These are phyloP conservation scores for Talpa occidentalis DNA, from an alignment of 2,113 vertebrate species.

Conservation along the genomic window DNA sequence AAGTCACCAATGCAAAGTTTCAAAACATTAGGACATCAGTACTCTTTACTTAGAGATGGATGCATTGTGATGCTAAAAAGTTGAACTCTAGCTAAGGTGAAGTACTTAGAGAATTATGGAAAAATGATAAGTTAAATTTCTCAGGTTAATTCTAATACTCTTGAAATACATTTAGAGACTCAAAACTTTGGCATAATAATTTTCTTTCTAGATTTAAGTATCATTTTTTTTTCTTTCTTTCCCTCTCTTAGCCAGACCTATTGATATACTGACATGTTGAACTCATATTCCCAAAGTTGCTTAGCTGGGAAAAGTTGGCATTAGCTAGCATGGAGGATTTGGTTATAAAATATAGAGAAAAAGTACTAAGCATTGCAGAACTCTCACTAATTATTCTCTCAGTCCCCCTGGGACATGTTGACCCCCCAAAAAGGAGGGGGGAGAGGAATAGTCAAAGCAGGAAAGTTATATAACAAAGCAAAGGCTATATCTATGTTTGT, in stretches of 20 bases:
- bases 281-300: neutral
- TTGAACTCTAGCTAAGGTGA: neutral
- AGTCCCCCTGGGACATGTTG: neutral
- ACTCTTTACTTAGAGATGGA: neutral
- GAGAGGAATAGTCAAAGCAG: neutral
- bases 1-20: neutral
- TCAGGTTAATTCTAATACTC: neutral
- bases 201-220: neutral
- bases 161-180: neutral
- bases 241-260: neutral
- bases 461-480: neutral
- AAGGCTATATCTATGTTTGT: neutral
- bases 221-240: neutral
- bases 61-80: neutral
- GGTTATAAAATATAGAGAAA: neutral
- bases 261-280: neutral
- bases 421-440: neutral
- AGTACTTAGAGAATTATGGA: neutral
- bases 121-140: neutral
- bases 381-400: neutral
- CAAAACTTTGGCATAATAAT: neutral
- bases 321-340: neutral
- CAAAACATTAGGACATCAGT: constrained; percentile 11
- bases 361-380: neutral
- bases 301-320: neutral